Percentiles rank a stretch among this genome's conserved stretches.
phyloP scores from a whole-genome alignment of 2,113 vertebrate species.

The Clarias macrocephalus region DNA sequence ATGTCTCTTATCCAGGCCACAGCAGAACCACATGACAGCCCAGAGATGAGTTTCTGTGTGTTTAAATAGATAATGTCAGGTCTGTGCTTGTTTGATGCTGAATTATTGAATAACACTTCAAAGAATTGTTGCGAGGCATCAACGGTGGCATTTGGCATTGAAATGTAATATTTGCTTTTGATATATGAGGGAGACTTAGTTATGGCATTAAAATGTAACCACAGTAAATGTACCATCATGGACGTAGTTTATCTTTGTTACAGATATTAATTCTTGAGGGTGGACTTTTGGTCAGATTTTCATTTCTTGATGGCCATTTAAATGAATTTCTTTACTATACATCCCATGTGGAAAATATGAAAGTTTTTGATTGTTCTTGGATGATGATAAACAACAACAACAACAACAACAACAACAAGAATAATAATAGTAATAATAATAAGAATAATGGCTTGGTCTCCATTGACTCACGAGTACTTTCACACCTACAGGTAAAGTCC shows the following conservation, averaged over 20 bases:
- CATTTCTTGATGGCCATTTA: neutral
- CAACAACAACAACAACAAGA: too few species aligned
- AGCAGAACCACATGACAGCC: slow-evolving; percentile 40
- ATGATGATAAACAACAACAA: neutral
- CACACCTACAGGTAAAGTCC: too few species aligned
- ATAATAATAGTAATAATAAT: too few species aligned
- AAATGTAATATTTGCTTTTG: slow-evolving; percentile 25
- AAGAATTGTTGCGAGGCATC: slow-evolving; percentile 36
- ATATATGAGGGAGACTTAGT: neutral
- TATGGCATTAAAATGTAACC: neutral
- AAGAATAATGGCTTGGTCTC: too few species aligned
- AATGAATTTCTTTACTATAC: neutral
- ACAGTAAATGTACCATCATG: neutral
- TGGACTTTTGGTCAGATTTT: neutral
- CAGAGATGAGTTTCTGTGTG: slow-evolving; percentile 37
- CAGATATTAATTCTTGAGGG: neutral
- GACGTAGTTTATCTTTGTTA: neutral
- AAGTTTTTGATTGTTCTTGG: neutral
- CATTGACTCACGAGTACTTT: too few species aligned
- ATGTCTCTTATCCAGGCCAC: slow-evolving; percentile 37
- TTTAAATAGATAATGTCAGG: slow-evolving; percentile 48
- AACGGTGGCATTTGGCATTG: neutral
- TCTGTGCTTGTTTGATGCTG: slow-evolving; percentile 37
- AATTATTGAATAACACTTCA: slow-evolving; percentile 48
- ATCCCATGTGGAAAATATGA: neutral